Evolutionary conservation across 2,797 vertebrate genomes (phyloP).

Genomic region (Protosalanx chinensis): DNA sequence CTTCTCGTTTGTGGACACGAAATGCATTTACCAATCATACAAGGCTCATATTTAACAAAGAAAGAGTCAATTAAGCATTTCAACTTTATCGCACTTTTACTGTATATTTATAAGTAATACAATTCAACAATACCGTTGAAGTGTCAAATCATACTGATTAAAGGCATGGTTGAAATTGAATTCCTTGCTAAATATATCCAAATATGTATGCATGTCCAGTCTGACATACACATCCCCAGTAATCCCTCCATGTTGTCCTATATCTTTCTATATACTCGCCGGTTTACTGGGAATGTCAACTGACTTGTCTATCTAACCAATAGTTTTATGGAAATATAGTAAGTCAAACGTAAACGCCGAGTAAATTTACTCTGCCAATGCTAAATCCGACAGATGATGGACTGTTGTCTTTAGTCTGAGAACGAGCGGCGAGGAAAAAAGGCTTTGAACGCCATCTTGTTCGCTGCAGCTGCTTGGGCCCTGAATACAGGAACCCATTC

Average conservation of each 20-base stretch:
- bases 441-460: slow-evolving; percentile 96
- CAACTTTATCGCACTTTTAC: background rate
- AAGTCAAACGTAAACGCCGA: slow-evolving; percentile 30
- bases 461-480: slow-evolving; percentile 87
- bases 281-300: slow-evolving; percentile 10
- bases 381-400: slow-evolving; percentile 56
- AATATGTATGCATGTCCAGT: background rate
- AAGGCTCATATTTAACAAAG: background rate
- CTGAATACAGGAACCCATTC: slow-evolving; percentile 90
- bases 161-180: background rate
- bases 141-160: background rate
- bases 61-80: background rate
- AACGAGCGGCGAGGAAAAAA: slow-evolving; percentile 67
- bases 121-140: background rate
- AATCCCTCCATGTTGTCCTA: slow-evolving; percentile 59
- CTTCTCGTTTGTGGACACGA: no score
- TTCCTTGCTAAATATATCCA: background rate
- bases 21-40: no score
- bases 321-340: slow-evolving; percentile 6
- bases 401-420: slow-evolving; percentile 62
- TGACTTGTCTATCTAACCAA: background rate
- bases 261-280: slow-evolving; percentile 23
- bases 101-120: background rate
- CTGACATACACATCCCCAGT: slow-evolving; percentile 17
- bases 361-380: slow-evolving; percentile 37